Evolutionary conservation across 2,113 vertebrate genomes (phyloP).

Genomic region (Muntiacus muntjak): DNA sequence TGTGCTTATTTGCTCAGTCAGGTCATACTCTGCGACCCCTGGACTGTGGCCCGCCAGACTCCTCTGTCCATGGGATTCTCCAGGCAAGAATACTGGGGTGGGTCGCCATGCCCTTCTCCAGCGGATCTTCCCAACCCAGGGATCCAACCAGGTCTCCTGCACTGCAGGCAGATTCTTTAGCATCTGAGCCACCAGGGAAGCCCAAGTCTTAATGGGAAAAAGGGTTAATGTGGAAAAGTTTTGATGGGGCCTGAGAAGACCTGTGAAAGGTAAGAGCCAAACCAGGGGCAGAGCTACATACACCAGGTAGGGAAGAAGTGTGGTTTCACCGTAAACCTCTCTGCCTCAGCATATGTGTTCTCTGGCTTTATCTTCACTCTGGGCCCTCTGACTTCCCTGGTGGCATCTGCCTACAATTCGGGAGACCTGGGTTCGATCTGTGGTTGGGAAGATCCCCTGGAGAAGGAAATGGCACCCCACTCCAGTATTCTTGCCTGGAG

Average conservation of each 20-base stretch:
- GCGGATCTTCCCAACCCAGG: not conserved
- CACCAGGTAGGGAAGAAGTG: not conserved
- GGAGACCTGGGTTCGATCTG: too few species aligned
- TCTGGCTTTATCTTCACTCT: not conserved
- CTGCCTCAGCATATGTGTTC: accelerated
- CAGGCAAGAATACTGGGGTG: not conserved
- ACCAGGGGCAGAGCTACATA: accelerated
- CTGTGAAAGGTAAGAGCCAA: not conserved
- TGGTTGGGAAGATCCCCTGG: too few species aligned
- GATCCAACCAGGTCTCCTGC: not conserved
- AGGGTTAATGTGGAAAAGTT: not conserved
- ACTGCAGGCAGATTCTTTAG: not conserved
- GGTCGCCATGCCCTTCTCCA: not conserved
- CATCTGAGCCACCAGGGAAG: not conserved
- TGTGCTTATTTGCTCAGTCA: accelerated
- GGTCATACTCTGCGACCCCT: not conserved
- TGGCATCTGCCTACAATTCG: too few species aligned
- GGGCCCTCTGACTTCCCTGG: too few species aligned
- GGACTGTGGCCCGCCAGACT: not conserved
- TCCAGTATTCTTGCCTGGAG: too few species aligned
- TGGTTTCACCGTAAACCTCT: too few species aligned
- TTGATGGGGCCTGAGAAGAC: not conserved
- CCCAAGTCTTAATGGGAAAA: not conserved
- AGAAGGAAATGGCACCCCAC: too few species aligned
- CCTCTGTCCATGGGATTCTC: not conserved